These are phyloP conservation scores for Drosophila atroscutellata DNA, from an alignment of 2,888 invertebrate genomes.

Conservation along the genomic window DNA sequence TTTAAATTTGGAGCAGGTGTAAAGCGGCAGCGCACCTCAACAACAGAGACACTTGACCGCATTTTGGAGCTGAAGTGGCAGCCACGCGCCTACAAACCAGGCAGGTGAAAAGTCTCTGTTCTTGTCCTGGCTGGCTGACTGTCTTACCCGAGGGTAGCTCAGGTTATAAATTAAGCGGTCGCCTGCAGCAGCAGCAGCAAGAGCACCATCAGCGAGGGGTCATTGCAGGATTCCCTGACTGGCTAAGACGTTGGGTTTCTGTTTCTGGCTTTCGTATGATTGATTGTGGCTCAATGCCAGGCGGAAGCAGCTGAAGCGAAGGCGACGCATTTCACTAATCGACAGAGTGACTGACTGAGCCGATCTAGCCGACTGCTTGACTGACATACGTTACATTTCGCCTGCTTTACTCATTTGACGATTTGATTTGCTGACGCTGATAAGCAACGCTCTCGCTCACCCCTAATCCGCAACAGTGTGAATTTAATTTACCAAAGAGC, in stretches of 20 bases:
- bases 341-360: slow-evolving; percentile 37
- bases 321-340: slow-evolving; percentile 37
- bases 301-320: slow-evolving; percentile 75
- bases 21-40: slow-evolving; percentile 32
- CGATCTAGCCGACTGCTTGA: slow-evolving; percentile 21
- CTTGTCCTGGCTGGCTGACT: slow-evolving; percentile 52
- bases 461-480: slow-evolving; percentile 74
- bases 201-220: slow-evolving; percentile 38
- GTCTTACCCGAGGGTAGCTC: slow-evolving; percentile 55
- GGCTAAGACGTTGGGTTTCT: slow-evolving; percentile 16
- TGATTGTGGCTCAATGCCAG: slow-evolving; percentile 74
- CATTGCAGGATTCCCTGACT: slow-evolving; percentile 56
- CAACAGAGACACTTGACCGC: slow-evolving; percentile 72
- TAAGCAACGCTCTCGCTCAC: slow-evolving; percentile 44
- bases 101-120: slow-evolving; percentile 66
- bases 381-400: slow-evolving; percentile 53
- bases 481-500: slow-evolving; percentile 80
- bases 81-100: slow-evolving; percentile 72
- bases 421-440: slow-evolving; percentile 67
- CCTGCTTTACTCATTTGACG: slow-evolving; percentile 61
- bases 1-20: slow-evolving; percentile 77
- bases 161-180: slow-evolving; percentile 77
- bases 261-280: slow-evolving; percentile 60
- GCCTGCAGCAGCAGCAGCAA: slow-evolving; percentile 55
- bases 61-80: slow-evolving; percentile 66